Evolutionary conservation across 1,140 invertebrate genomes (phyloP).

Genomic region (Anastatus disparis): DNA sequence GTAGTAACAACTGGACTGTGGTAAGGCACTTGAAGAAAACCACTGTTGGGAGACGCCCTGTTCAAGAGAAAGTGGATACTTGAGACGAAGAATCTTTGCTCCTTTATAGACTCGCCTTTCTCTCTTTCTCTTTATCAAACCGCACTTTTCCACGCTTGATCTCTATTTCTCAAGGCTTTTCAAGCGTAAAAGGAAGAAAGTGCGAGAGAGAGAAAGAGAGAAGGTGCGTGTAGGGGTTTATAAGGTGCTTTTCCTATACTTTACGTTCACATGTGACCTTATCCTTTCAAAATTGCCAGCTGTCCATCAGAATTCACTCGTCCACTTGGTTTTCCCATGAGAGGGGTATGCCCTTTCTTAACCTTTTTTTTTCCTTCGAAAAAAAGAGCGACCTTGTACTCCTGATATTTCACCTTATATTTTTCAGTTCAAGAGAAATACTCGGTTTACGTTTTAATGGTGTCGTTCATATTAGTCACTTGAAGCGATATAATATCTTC

Average conservation of each 20-base stretch:
- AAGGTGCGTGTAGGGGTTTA: too few relatives aligned
- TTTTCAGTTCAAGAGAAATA: slow-evolving; percentile 2
- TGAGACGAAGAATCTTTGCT: background rate
- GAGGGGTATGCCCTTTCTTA: background rate
- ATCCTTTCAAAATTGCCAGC: slow-evolving; percentile 31
- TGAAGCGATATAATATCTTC: background rate
- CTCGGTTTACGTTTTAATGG: slow-evolving; percentile 19
- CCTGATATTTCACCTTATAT: background rate
- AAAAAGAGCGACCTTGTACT: background rate
- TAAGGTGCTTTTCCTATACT: too few relatives aligned
- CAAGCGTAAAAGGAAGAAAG: too few relatives aligned
- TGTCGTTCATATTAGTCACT: background rate
- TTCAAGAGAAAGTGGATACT: slow-evolving; percentile 22
- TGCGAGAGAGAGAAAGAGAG: too few relatives aligned
- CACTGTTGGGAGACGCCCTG: background rate
- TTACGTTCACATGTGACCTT: slow-evolving; percentile 26
- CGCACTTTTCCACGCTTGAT: background rate
- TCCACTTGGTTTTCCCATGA: background rate
- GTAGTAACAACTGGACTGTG: too few relatives aligned
- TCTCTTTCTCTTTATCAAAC: background rate
- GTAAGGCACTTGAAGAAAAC: too few relatives aligned
- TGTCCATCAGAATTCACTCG: slow-evolving; percentile 26
- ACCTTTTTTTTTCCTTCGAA: background rate
- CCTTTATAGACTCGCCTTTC: background rate
- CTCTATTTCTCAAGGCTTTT: background rate